A percentile compares a stretch with the other conserved stretches of the same genome.
These are phyloP conservation scores for Porphyrio hochstetteri DNA, from an alignment of 2,113 vertebrate genomes.

Conservation along the genomic window DNA sequence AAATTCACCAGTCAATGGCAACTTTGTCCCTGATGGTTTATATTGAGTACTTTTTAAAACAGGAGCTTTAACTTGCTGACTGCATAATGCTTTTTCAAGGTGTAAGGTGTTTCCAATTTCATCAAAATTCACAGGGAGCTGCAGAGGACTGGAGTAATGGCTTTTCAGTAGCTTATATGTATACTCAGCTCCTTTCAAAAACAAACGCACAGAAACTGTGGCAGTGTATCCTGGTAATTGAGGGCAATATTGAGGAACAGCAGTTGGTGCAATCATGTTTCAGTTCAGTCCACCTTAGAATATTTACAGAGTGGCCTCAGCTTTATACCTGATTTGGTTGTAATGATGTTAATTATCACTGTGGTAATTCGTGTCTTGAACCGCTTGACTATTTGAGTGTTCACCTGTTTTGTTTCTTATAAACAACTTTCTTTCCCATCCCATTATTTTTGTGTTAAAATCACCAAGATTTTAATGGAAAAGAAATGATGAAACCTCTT, in stretches of 20 bases:
- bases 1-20: not conserved
- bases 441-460: not conserved
- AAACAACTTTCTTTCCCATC: not conserved
- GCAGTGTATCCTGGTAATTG: not conserved
- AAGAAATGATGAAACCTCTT: not conserved
- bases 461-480: not conserved
- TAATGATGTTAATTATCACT: constrained; percentile 28
- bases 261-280: not conserved
- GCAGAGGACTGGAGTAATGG: not conserved
- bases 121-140: not conserved
- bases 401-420: not conserved
- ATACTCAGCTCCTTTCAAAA: not conserved
- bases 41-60: not conserved
- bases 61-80: not conserved
- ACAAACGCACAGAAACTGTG: not conserved
- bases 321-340: not conserved
- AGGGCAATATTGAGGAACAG: not conserved
- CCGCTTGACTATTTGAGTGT: not conserved
- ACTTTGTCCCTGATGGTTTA: not conserved
- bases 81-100: not conserved
- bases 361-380: not conserved
- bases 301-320: not conserved
- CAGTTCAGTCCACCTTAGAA: not conserved
- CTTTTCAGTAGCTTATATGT: not conserved
- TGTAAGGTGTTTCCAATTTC: not conserved